Evolutionary conservation across 1,140 invertebrate genomes (phyloP), one percentile per base, ranked within the genome.

Genomic region (Limonius californicus): DNA sequence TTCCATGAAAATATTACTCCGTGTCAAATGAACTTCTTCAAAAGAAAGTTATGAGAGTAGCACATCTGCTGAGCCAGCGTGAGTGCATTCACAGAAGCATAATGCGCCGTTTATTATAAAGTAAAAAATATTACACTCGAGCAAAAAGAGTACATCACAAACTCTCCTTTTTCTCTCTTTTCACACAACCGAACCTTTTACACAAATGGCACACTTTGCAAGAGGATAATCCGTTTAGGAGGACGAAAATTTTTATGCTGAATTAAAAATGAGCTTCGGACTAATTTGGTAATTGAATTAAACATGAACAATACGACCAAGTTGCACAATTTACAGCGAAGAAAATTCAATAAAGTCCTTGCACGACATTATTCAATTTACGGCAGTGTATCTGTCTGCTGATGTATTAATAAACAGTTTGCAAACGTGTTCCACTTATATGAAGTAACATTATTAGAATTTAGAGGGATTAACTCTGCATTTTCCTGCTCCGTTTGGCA

Each of bases 1-100:
- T 66, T 59, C 55, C 61, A 16, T 14, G 64, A 56, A 66, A 66
- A 66, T 66, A 66, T 66, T 59, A 62, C 43, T 59, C 16, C n/a
- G 57, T 66, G 64, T 63, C 64, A 63, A 56, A 66, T 62, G 61
- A 66, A 66, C 61, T 66, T 63, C 64, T 66, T 60, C 56, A 66
- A 63, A 59, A 63, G 61, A 45, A 66, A 66, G 64, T 66, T 66
- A 66, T 66, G 64, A 66, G 64, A 43, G 60, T 19, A 55, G 55
- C 61, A 54, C 64, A 66, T 66, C 57, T 66, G 64, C 64, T 50
- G 57, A 61, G 23, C 54, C 59, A 61, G 59, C 59, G 27, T 39
- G 35, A 39, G 35, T 39, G 35, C 35, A 39, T 39, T 39, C 35
- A 39, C 35, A 39, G n/a, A 39, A 39, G 35, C 35, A 39, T 39